A percentile compares a stretch with the other conserved stretches of the same genome.
These are phyloP conservation scores for Elaphurus davidianus DNA, from an alignment of 2,113 vertebrate genomes.

Conservation along the genomic window DNA sequence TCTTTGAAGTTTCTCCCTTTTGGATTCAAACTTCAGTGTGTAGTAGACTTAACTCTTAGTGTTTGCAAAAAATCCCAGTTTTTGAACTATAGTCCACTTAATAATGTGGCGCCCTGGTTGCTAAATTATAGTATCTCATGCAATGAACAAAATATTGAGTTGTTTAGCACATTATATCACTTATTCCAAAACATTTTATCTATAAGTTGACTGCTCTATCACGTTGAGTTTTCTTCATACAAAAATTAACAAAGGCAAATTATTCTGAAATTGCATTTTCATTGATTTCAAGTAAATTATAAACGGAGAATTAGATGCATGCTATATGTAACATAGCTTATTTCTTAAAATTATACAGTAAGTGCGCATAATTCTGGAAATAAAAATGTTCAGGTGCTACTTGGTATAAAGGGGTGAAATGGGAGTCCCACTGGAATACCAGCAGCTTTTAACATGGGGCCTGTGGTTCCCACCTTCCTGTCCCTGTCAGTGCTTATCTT, in stretches of 20 bases:
- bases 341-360: slow-evolving; percentile 24
- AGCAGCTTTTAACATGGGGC: background rate
- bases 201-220: background rate
- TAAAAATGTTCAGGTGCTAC: background rate
- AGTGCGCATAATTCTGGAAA: slow-evolving; percentile 12
- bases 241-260: slow-evolving; percentile 17
- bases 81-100: background rate
- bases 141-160: background rate
- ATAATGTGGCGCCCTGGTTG: background rate
- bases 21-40: background rate
- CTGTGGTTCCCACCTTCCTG: background rate
- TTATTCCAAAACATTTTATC: background rate
- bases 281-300: slow-evolving; percentile 27
- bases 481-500: background rate
- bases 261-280: slow-evolving; percentile 9
- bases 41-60: background rate
- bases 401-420: background rate
- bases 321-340: background rate
- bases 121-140: background rate
- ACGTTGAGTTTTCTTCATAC: background rate
- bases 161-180: background rate
- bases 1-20: background rate
- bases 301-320: background rate
- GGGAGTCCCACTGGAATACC: background rate
- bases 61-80: background rate